Conservation (phyloP, 2,797 vertebrate genomes). For the Cyprinella venusta region DNA sequence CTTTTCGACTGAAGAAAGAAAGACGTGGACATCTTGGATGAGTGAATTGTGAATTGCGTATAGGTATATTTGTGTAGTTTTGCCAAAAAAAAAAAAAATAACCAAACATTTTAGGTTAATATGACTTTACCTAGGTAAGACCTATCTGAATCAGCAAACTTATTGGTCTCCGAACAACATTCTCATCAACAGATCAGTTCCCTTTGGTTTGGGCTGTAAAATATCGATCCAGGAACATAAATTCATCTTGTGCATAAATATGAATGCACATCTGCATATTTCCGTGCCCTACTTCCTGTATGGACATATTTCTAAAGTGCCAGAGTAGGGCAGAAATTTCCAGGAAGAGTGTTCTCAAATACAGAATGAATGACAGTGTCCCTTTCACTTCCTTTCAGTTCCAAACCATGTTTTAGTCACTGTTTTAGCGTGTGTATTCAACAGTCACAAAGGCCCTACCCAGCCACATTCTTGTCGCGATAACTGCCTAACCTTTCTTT, state of each 20-base stretch:
- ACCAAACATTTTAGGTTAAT: background rate
- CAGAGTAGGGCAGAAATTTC: background rate
- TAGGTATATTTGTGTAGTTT: background rate
- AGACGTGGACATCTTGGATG: too few species aligned
- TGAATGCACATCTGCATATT: background rate
- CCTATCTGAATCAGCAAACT: background rate
- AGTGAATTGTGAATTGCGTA: background rate
- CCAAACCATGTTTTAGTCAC: conserved; percentile 26
- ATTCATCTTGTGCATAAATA: background rate
- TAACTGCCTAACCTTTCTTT: conserved; percentile 69
- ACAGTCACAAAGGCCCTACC: conserved; percentile 62
- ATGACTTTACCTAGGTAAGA: too few species aligned
- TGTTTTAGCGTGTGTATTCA: conserved; percentile 58
- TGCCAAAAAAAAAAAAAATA: too few species aligned
- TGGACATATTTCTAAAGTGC: background rate
- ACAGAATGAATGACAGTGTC: background rate
- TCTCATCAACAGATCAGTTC: background rate
- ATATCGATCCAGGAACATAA: background rate
- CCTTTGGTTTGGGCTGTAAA: background rate
- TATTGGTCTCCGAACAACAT: background rate
- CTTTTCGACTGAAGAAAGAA: too few species aligned
- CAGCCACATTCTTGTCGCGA: conserved; percentile 72
- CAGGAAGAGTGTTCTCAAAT: conserved; percentile 8
- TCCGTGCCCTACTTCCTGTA: background rate
- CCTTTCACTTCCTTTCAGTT: background rate